These are phyloP conservation scores for Etheostoma perlongum DNA, from an alignment of 2,797 vertebrate species.

Conservation along the genomic window DNA sequence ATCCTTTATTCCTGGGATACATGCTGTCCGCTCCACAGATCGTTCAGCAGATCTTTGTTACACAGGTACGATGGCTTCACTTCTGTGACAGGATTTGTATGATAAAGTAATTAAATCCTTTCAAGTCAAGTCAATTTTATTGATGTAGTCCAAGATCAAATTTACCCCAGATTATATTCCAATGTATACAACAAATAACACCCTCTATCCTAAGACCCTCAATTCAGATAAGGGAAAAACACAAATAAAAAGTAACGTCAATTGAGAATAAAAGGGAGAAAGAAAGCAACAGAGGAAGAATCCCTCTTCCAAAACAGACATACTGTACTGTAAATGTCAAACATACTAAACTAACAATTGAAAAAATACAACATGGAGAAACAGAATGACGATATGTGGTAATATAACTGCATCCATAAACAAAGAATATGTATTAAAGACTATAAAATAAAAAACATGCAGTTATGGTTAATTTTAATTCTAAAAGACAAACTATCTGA, in stretches of 20 bases:
- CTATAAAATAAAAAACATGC: no score
- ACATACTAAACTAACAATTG: background rate
- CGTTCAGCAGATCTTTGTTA: constrained; percentile 69
- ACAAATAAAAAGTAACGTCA: background rate
- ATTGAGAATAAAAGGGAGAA: background rate
- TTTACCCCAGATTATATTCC: background rate
- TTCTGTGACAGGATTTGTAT: background rate
- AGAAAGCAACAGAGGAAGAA: no score
- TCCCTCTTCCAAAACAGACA: no score
- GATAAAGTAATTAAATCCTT: no score
- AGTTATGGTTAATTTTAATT: no score
- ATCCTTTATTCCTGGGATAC: constrained; percentile 53
- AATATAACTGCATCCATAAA: no score
- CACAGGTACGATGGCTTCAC: constrained; percentile 65
- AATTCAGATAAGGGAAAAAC: background rate
- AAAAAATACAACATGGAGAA: no score
- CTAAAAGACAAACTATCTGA: no score
- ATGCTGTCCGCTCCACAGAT: constrained; percentile 54
- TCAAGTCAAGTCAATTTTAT: no score
- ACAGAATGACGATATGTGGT: no score
- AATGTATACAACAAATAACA: background rate
- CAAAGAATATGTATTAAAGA: no score
- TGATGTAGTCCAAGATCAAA: background rate
- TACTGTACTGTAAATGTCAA: background rate
- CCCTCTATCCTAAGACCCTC: background rate